These are phyloP conservation scores for Pachyseris speciosa DNA, from an alignment of 64 coral and sea anemone species.

Conservation along the genomic window DNA sequence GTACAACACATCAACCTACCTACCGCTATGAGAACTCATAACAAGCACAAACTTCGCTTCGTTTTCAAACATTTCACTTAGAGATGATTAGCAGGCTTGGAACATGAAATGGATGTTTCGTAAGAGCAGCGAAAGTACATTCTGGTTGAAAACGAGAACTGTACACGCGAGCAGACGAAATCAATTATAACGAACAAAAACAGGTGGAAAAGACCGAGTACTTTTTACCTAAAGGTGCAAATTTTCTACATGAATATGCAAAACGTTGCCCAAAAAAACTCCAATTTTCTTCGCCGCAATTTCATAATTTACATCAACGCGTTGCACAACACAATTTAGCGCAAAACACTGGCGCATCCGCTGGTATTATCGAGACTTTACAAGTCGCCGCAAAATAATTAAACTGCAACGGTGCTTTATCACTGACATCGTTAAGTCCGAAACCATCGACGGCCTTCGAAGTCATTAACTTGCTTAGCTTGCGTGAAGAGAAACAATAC, in stretches of 20 bases:
- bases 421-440: neutral
- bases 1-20: slow-evolving; percentile 19
- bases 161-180: slow-evolving; percentile 13
- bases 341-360: neutral
- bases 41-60: slow-evolving; percentile 1
- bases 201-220: neutral
- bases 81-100: neutral
- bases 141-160: neutral
- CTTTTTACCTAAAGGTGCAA: slow-evolving; percentile 18
- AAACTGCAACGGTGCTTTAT: slow-evolving; percentile 12
- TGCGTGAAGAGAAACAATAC: neutral
- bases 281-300: slow-evolving; percentile 26
- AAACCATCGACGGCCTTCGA: neutral
- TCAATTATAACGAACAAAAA: slow-evolving; percentile 31
- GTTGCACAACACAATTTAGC: neutral
- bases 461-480: slow-evolving; percentile 3
- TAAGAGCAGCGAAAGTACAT: neutral
- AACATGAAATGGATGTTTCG: neutral
- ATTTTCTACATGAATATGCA: slow-evolving; percentile 40
- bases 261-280: slow-evolving; percentile 21
- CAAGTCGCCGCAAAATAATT: slow-evolving; percentile 11
- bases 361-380: slow-evolving; percentile 4
- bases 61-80: slow-evolving; percentile 8
- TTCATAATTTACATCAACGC: slow-evolving; percentile 29
- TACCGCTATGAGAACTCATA: slow-evolving; percentile 27